Conservation (phyloP, 2,797 vertebrate species). For the Corythornis leucogaster region DNA sequence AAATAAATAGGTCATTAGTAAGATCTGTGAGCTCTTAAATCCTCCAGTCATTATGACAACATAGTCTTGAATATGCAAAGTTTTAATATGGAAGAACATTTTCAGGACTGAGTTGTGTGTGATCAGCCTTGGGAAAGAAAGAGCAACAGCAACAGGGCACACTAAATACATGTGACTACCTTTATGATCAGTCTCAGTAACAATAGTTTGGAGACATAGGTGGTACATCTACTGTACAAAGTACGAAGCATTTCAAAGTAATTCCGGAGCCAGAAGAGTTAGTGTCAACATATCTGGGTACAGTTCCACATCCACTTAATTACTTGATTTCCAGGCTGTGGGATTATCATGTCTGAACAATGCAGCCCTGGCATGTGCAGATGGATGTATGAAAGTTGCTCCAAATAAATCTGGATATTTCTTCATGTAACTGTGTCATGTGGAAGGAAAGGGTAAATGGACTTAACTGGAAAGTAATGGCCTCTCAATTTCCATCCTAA, state of each 20-base stretch:
- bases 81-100: not conserved
- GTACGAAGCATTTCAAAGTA: not conserved
- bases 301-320: not conserved
- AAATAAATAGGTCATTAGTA: not conserved
- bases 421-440: not conserved
- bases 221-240: not conserved
- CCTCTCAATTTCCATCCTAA: not conserved
- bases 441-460: not conserved
- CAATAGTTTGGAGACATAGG: not conserved
- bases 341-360: not conserved
- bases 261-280: not conserved
- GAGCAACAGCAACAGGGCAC: not conserved
- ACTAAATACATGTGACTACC: not conserved
- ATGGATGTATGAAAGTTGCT: not conserved
- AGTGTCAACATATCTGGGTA: not conserved
- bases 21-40: not conserved
- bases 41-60: not conserved
- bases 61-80: accelerated
- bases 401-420: not conserved
- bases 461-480: not conserved
- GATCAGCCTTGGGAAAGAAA: not conserved
- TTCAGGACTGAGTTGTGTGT: not conserved
- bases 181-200: accelerated
- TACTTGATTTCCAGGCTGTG: not conserved
- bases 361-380: too few species aligned